Base-by-base conservation (phyloP, 2,888 invertebrate species). In the Conchocele bisecta region DNA sequence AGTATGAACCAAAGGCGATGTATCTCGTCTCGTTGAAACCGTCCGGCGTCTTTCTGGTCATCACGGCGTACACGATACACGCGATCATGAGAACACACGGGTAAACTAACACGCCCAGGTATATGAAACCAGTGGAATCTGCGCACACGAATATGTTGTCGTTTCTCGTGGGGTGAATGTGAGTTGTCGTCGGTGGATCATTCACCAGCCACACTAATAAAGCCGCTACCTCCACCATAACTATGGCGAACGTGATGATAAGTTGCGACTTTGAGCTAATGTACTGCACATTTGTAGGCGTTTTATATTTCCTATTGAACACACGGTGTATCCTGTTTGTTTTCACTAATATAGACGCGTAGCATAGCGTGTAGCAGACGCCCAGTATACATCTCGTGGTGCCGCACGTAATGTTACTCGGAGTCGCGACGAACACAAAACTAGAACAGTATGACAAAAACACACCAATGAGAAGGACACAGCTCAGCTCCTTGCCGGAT, bases 11-110 rank as follows among this genome's bases (percentile, higher is more conserved):
- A 84, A 93, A 93, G 6, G 92, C 93, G 63, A 93, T 92, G 83
- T 92, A 92, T 11, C 93, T 91, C 0, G 93, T 92, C 86, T 93
- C 93, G 86, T 93, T 93, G 87, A 93, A 93, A 1, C 93, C 93
- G 67, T 93, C 93, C 0, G 93, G 93, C 74, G 93, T 93, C 82
- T 93, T 93, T 54, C 93, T 86, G 7, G 93, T 93, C 83, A 93
- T 93, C 65, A 93, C 90, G 17, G 93, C 93, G 83, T 93, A 93
- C 11, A 93, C 89, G 0, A 93, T 93, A 84, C 93, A 93, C 39
- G 91, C 83, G 2, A 93, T 91, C 72, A 93, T 92, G 22, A 93
- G 87, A 33, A 93, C 68, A 42, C 93, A 92, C 0, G 93, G 93
- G 75, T 93, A 93, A 35, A 92, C 87, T 31, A 93, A 89, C 0